Base-by-base conservation (phyloP, 2,113 vertebrate genomes). In the Anseranas semipalmata region DNA sequence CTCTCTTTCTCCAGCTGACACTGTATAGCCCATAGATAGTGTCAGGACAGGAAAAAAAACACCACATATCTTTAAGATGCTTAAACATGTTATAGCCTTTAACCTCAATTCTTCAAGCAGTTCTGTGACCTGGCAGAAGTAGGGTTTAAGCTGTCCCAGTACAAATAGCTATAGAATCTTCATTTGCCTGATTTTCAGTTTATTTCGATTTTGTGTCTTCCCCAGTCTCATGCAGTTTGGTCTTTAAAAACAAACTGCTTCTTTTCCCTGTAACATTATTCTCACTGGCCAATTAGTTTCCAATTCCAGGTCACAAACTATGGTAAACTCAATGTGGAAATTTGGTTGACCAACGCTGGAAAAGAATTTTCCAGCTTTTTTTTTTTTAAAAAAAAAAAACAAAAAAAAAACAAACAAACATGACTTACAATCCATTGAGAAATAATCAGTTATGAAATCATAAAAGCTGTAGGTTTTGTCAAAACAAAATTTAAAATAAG, bases 331-430 rank as follows among this genome's bases (percentile, higher is more conserved):
- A 75, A 37, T 32, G 15, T 48, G 39, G 55, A 91, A 74, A 66
- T 43, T 6, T 52, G 55, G 52, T 52, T 77, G 55, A 66, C 7
- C 2, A 2, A 60, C 2, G 1, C n/a, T 0, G 1, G 10, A 63
- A 65, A 74, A 55, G 1, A 46, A 13, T 80, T 78, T 77, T 71
- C 70, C 15, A 91, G 20, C 25, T 35, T 79, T 72, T 78, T 50
- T 50, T 43, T 43, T 46, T 50, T 27, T 52, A 17, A n/a, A n/a
- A n/a, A n/a, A n/a, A n/a, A n/a, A n/a, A n/a, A n/a, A n/a, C n/a
- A n/a, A n/a, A n/a, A n/a, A n/a, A n/a, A n/a, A n/a, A n/a, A n/a
- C n/a, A n/a, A n/a, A n/a, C n/a, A n/a, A n/a, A n/a, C n/a, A 41
- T 41, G 37, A 52, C 55, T 76, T 33, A 59, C 48, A 33, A 80